phyloP scores from a whole-genome alignment of 2,888 invertebrate species.

The Cybosia mesomella region DNA sequence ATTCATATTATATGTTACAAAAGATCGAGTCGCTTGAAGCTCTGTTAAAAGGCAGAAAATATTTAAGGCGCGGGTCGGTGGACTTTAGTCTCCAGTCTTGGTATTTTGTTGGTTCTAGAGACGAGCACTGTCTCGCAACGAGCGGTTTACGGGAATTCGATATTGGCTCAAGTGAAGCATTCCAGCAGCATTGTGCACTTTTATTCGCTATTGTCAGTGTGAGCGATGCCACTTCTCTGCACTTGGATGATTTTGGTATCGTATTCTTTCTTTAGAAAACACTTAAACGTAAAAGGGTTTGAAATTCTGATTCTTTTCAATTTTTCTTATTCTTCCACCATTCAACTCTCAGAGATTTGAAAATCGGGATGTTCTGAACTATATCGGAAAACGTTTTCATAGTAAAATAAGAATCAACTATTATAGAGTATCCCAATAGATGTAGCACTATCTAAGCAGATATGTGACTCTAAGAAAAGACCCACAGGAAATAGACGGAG shows the following conservation, averaged over 20 bases:
- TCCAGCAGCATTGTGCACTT: constrained; percentile 69
- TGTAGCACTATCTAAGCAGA: too few species aligned
- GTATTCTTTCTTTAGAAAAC: constrained; percentile 58
- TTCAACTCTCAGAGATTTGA: neutral
- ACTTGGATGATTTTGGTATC: constrained; percentile 63
- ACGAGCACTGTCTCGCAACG: constrained; percentile 42
- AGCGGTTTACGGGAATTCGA: constrained; percentile 66
- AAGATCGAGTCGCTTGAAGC: neutral
- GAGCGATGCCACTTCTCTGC: constrained; percentile 62
- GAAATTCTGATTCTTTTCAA: constrained; percentile 36
- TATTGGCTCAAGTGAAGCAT: constrained; percentile 74
- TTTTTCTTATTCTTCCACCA: constrained; percentile 17
- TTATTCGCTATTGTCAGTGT: constrained; percentile 71
- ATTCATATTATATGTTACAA: too few species aligned
- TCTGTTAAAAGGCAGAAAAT: constrained; percentile 35
- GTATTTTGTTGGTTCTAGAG: constrained; percentile 54
- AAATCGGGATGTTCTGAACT: too few species aligned
- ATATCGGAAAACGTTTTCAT: too few species aligned
- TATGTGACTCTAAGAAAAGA: too few species aligned
- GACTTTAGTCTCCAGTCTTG: constrained; percentile 35
- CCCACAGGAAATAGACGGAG: too few species aligned
- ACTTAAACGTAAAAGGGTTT: constrained; percentile 46
- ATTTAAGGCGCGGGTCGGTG: constrained; percentile 33
- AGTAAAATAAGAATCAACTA: too few species aligned
- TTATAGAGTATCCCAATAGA: too few species aligned